phyloP scores from a whole-genome alignment of 2,113 vertebrate species.

The Phalacrocorax pelagicus region DNA sequence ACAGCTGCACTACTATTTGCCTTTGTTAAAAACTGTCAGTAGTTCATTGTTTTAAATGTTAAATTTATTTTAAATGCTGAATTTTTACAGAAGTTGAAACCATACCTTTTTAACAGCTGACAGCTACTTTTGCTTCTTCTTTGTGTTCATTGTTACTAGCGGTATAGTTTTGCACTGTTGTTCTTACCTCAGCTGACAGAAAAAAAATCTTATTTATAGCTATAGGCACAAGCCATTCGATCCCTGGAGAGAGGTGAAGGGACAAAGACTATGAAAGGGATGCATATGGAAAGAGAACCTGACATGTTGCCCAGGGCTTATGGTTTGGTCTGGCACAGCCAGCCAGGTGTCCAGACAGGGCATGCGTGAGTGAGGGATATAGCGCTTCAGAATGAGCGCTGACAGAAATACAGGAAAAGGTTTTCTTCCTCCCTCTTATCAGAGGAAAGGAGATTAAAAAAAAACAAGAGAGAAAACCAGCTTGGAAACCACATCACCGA shows the following conservation, averaged over 20 bases:
- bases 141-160: not conserved
- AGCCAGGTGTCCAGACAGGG: not conserved
- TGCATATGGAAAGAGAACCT: not conserved
- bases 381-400: not conserved
- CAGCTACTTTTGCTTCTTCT: not conserved
- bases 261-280: not conserved
- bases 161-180: not conserved
- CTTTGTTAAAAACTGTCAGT: not conserved
- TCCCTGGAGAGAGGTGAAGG: not conserved
- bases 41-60: not conserved
- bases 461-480: fast-evolving
- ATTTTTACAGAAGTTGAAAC: not conserved
- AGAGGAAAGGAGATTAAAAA: not conserved
- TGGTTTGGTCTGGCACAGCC: not conserved
- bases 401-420: not conserved
- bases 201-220: not conserved
- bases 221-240: not conserved
- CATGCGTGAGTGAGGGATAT: not conserved
- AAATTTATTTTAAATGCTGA: not conserved
- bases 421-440: not conserved
- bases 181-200: not conserved
- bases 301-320: not conserved
- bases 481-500: not conserved
- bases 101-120: not conserved
- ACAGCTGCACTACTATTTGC: not conserved